phyloP scores from a whole-genome alignment of 2,797 vertebrate genomes.

The Manis javanica region DNA sequence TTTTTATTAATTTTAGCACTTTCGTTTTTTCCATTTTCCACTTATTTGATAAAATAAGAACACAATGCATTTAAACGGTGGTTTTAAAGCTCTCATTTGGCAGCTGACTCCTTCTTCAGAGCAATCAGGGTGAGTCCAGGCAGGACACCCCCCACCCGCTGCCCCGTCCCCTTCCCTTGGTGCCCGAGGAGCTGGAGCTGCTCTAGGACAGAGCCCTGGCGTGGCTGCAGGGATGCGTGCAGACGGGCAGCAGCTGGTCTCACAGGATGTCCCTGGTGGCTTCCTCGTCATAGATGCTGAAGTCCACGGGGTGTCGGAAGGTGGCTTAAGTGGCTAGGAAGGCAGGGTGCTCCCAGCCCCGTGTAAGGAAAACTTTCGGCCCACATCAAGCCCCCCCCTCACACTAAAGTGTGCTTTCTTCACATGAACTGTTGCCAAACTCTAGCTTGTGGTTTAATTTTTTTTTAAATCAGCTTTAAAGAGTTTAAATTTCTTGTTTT shows the following conservation, averaged over 20 bases:
- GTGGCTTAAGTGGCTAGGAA: too few species aligned
- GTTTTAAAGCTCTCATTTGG: not conserved
- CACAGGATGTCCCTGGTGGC: too few species aligned
- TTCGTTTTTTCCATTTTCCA: not conserved
- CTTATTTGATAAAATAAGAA: not conserved
- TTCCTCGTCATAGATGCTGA: not conserved
- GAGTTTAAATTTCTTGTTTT: not conserved
- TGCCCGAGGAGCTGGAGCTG: not conserved
- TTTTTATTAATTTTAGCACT: not conserved
- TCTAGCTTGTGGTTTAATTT: not conserved
- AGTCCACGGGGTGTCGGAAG: not conserved
- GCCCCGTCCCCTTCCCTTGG: not conserved
- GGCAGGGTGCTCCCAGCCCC: too few species aligned
- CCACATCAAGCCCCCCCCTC: not conserved
- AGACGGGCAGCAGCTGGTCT: too few species aligned
- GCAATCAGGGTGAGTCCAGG: not conserved
- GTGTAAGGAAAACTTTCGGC: too few species aligned
- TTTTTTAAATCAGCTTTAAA: not conserved
- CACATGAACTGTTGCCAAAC: accelerated
- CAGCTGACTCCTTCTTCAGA: not conserved
- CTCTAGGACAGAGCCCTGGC: not conserved
- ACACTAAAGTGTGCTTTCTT: not conserved
- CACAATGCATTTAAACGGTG: not conserved
- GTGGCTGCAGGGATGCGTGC: not conserved
- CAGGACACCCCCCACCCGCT: not conserved